phyloP scores from a whole-genome alignment of 2,888 invertebrate genomes.

The Plebejus anna region DNA sequence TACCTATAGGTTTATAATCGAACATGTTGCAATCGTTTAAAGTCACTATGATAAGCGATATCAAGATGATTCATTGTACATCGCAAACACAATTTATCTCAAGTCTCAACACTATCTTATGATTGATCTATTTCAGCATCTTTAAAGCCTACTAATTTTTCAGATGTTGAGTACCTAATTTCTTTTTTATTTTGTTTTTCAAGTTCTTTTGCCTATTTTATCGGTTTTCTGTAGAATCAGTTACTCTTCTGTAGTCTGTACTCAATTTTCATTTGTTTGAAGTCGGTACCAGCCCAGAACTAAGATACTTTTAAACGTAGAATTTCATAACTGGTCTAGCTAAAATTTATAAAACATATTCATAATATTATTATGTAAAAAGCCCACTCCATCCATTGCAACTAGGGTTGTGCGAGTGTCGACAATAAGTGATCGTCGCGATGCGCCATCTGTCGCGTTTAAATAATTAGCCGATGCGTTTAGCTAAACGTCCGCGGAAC shows the following conservation, averaged over 20 bases:
- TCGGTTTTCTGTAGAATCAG: no score
- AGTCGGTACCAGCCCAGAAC: no score
- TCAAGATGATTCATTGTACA: conserved; percentile 3
- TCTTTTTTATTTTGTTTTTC: no score
- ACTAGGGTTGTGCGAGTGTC: neutral
- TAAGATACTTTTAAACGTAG: no score
- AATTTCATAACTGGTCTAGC: no score
- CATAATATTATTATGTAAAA: neutral
- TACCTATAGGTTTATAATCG: neutral
- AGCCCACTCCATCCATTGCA: neutral
- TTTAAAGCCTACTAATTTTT: neutral
- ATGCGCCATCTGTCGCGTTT: conserved; percentile 37
- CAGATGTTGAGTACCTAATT: no score
- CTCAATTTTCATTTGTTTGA: no score
- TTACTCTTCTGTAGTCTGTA: no score
- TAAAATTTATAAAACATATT: no score
- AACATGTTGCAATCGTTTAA: neutral
- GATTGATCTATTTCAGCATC: conserved; percentile 10
- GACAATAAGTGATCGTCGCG: conserved; percentile 30
- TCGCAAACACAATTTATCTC: neutral
- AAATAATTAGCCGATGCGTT: conserved; percentile 32
- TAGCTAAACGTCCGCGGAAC: conserved; percentile 23
- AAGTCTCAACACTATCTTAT: conserved; percentile 4
- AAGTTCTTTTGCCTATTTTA: no score
- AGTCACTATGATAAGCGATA: neutral